Conservation (phyloP, 2,888 invertebrate genomes). For the Polyommatus icarus region DNA sequence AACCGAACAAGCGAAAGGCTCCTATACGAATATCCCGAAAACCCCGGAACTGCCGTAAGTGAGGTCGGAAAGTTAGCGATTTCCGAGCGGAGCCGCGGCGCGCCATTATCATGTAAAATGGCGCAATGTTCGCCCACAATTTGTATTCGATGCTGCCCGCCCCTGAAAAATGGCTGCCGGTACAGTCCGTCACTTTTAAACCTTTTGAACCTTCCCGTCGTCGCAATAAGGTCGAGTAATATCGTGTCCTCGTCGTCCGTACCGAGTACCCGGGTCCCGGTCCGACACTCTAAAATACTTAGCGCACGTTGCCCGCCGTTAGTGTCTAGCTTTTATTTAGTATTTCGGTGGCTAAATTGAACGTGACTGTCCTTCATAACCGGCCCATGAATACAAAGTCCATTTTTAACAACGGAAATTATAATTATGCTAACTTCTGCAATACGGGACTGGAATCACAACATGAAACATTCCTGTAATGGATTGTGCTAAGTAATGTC, state of each 20-base stretch:
- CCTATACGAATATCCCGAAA: neutral
- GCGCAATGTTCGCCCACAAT: constrained; percentile 30
- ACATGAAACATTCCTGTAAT: neutral
- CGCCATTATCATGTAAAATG: constrained; percentile 22
- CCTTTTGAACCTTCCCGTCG: neutral
- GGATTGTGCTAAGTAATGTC: neutral
- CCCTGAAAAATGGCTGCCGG: constrained; percentile 20
- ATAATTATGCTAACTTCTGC: constrained; percentile 7
- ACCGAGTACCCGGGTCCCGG: constrained; percentile 15
- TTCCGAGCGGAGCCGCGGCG: neutral
- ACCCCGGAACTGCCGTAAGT: neutral
- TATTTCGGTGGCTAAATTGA: constrained; percentile 2
- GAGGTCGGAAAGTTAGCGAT: constrained; percentile 5
- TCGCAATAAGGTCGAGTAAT: neutral
- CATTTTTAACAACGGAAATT: constrained; percentile 8
- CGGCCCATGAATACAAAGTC: neutral
- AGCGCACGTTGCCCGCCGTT: constrained; percentile 1
- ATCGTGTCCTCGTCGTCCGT: neutral
- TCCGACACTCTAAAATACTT: constrained; percentile 22
- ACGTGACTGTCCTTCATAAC: constrained; percentile 21
- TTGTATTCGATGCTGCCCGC: constrained; percentile 30
- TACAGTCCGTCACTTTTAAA: neutral
- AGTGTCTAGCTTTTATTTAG: constrained; percentile 21
- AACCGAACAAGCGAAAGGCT: neutral
- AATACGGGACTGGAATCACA: neutral